Evolutionary conservation across 2,113 vertebrate genomes (phyloP), one percentile per base, ranked within the genome.

Genomic region (Grus americana): DNA sequence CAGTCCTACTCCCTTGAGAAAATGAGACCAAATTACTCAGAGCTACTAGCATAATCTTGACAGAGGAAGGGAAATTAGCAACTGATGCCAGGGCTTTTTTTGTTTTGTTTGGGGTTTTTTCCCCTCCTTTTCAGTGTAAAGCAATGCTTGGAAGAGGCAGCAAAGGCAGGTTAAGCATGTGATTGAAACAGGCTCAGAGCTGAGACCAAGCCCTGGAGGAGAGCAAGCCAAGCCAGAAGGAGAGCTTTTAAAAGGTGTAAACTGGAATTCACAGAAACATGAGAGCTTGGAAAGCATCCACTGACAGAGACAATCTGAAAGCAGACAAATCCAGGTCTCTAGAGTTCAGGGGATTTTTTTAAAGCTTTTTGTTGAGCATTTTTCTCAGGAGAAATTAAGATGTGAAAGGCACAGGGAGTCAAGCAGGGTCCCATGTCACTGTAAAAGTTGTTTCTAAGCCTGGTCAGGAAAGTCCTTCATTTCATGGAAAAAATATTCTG

Each of bases 11-110:
- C 97, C 96, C 98, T 97, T 97, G 97, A 98, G 98, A 98, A 98
- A 98, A 97, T 49, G 85, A 98, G 95, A 97, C 96, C 96, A 81
- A 98, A 97, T 98, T 98, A 97, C 96, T 98, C 96, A 97, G 98
- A 98, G 95, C 92, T 93, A 96, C 95, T 95, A 96, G 86, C 80
- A 38, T 97, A 98, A 97, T 97, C 98, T 98, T 98, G 98, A 98
- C 97, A 98, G 96, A 98, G 96, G 94, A 98, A 98, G 97, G 97
- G 96, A 98, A 98, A 98, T 98, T 97, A 98, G 95, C 95, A 96
- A 97, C 94, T 63, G 79, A 97, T 98, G 95, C 97, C 96, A 98
- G 96, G 95, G 92, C 46, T 52, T 26, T 52, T 93, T 93, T 94
- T 79, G 15, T 68, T 92, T 79, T 57, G 6, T 58, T 92, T 80